Conservation (phyloP, 2,113 vertebrate genomes). For the Thalassoma bifasciatum region DNA sequence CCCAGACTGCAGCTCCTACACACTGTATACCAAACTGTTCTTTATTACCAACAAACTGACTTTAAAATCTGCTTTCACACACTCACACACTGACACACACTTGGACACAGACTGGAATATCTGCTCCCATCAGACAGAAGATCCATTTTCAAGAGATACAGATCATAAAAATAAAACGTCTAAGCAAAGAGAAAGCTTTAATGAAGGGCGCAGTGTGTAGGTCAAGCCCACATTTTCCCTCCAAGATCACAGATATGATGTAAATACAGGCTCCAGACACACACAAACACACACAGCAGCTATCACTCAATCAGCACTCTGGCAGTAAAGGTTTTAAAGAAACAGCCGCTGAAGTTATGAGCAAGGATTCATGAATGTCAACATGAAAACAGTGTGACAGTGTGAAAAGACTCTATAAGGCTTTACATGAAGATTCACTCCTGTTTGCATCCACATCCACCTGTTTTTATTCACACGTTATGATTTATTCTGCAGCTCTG, state of each 20-base stretch:
- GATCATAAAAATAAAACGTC: slow-evolving; percentile 37
- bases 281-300: slow-evolving; percentile 4
- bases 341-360: neutral
- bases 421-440: too few relatives aligned
- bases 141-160: slow-evolving; percentile 25
- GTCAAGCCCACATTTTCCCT: slow-evolving; percentile 51
- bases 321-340: neutral
- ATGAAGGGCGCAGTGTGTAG: slow-evolving; percentile 19
- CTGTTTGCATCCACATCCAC: too few relatives aligned
- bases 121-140: neutral
- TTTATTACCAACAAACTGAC: neutral
- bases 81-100: neutral
- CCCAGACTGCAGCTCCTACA: neutral
- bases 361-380: too few relatives aligned
- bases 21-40: slow-evolving; percentile 2
- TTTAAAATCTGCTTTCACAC: neutral
- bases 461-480: too few relatives aligned
- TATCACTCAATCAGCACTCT: slow-evolving; percentile 1
- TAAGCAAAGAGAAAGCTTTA: neutral
- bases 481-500: too few relatives aligned
- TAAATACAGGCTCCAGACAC: slow-evolving; percentile 66
- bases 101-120: neutral
- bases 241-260: slow-evolving; percentile 55
- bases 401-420: too few relatives aligned
- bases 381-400: too few relatives aligned